Conservation (phyloP, 2,888 invertebrate species). For the Ichneumoninae sp. region DNA sequence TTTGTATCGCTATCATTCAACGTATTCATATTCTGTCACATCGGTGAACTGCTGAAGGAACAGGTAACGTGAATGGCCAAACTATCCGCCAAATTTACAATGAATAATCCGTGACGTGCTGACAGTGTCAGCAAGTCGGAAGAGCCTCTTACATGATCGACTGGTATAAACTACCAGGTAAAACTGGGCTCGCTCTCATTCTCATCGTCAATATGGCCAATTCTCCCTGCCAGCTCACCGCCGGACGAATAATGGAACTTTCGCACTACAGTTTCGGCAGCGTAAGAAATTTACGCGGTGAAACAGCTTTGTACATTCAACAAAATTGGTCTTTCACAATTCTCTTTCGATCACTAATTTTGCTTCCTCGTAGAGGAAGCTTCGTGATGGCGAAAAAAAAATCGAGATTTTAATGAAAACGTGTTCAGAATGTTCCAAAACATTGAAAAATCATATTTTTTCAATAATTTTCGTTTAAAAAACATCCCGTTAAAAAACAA, state of each 20-base stretch:
- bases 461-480: too few species aligned
- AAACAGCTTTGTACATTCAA: not conserved
- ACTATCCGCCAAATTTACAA: not conserved
- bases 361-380: too few species aligned
- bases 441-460: too few species aligned
- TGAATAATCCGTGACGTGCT: not conserved
- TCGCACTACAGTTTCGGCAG: slow-evolving; percentile 56
- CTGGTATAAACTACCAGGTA: slow-evolving; percentile 54
- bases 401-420: too few species aligned
- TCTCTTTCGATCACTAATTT: too few species aligned
- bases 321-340: too few species aligned
- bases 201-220: slow-evolving; percentile 59
- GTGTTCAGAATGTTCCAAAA: too few species aligned
- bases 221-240: slow-evolving; percentile 57
- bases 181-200: slow-evolving; percentile 37
- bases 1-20: slow-evolving; percentile 66
- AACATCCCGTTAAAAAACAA: too few species aligned
- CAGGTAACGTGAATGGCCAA: slow-evolving; percentile 46
- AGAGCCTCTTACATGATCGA: slow-evolving; percentile 40
- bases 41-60: slow-evolving; percentile 66
- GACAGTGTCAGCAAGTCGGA: slow-evolving; percentile 45
- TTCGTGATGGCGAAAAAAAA: too few species aligned
- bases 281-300: slow-evolving; percentile 20
- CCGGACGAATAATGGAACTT: slow-evolving; percentile 60
- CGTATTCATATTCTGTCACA: slow-evolving; percentile 66